Percentiles rank a stretch among this genome's conserved stretches.
phyloP scores from a whole-genome alignment of 1,140 invertebrate species.

The Anastrepha ludens region DNA sequence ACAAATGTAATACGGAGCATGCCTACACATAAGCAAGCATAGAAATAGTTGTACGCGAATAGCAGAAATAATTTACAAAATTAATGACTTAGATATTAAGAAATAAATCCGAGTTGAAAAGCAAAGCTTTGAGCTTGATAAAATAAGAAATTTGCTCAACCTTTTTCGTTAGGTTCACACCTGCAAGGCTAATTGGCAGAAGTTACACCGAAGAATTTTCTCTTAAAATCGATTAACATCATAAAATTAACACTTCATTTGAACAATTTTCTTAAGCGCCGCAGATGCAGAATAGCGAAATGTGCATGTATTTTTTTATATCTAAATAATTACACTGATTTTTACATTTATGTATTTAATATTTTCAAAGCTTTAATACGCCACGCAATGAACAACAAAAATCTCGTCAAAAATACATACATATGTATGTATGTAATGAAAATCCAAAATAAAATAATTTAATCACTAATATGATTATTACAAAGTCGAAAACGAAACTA shows the following conservation, averaged over 20 bases:
- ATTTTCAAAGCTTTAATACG: neutral
- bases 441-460: neutral
- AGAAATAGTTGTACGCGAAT: neutral
- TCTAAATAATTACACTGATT: too few relatives aligned
- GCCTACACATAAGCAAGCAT: neutral
- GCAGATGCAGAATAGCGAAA: too few relatives aligned
- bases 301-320: too few relatives aligned
- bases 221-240: too few relatives aligned
- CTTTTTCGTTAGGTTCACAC: neutral
- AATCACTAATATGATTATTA: slow-evolving; percentile 11
- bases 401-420: neutral
- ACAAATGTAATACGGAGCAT: too few relatives aligned
- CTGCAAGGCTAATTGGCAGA: neutral
- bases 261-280: too few relatives aligned
- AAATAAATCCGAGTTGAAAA: neutral
- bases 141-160: neutral
- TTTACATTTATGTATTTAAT: too few relatives aligned
- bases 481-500: neutral
- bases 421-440: neutral
- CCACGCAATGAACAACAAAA: neutral
- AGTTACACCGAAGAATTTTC: neutral
- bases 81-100: neutral
- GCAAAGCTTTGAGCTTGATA: neutral
- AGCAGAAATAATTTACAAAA: too few relatives aligned
- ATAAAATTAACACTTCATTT: too few relatives aligned